Evolutionary conservation across 2,797 vertebrate species (phyloP), one percentile per base, ranked within the genome.

Genomic region (Falco novaeseelandiae): DNA sequence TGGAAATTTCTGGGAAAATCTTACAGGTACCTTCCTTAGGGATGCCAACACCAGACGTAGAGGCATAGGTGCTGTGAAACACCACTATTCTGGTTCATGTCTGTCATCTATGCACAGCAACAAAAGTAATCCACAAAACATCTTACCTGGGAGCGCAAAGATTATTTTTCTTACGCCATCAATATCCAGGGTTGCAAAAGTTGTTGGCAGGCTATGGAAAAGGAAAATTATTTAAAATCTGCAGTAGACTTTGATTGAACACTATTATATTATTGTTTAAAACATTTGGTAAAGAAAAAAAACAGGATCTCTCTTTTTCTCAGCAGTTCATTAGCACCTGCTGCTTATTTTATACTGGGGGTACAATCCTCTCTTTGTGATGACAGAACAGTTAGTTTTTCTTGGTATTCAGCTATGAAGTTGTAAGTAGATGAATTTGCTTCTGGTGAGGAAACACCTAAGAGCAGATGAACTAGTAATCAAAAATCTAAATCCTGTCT

Each of bases 151-250:
- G 97, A 99, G 99, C 19, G 99, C 99, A 99, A 99, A 99, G 97
- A 99, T 99, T 95, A 99, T 99, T 99, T 99, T 99, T 97, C 99
- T 99, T 98, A 99, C 98, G 46, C 99, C 99, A 42, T 99, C 99
- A 91, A 99, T 99, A 98, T 99, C 99, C 98, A 99, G 98, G 95
- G 99, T 99, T 97, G 99, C 99, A 98, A 99, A 99, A 96, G 99
- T 99, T 97, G 99, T 99, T 96, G 99, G 99, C 96, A 99, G 98
- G 97, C 99, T 99, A 96, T n/a, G 96, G 90, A 91, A 70, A 97
- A 95, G 83, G 94, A 78, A 97, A 86, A 42, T 10, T 70, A 61
- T 72, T 95, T 88, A 94, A 62, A 87, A 73, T 38, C 57, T 86
- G 40, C 85, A 89, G 58, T 49, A 48, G 70, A 91, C 18, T 82